phyloP scores from a whole-genome alignment of 2,888 invertebrate genomes.

The Halocaridina rubra region DNA sequence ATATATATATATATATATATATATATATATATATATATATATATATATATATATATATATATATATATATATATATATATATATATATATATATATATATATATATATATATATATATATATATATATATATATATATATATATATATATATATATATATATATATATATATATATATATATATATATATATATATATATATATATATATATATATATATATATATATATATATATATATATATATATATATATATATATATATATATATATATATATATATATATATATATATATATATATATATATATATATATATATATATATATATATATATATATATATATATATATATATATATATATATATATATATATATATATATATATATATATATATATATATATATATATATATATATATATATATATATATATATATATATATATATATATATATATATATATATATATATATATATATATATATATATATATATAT shows the following conservation, averaged over 20 bases:
- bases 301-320: neutral
- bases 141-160: slow-evolving; percentile 8
- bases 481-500: slow-evolving; percentile 8
- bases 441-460: neutral
- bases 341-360: neutral
- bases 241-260: slow-evolving; percentile 5
- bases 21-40: neutral
- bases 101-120: neutral
- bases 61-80: neutral
- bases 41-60: neutral
- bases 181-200: neutral
- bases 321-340: neutral
- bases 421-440: neutral
- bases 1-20: neutral
- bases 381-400: slow-evolving; percentile 8
- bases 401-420: neutral
- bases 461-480: slow-evolving; percentile 1
- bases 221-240: neutral
- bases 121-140: slow-evolving; percentile 5
- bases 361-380: slow-evolving; percentile 5
- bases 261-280: slow-evolving; percentile 8
- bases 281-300: neutral
- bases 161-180: neutral
- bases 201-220: neutral
- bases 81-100: neutral